Base-by-base conservation (phyloP, 2,888 invertebrate genomes). In the Amphimallon solstitiale region DNA sequence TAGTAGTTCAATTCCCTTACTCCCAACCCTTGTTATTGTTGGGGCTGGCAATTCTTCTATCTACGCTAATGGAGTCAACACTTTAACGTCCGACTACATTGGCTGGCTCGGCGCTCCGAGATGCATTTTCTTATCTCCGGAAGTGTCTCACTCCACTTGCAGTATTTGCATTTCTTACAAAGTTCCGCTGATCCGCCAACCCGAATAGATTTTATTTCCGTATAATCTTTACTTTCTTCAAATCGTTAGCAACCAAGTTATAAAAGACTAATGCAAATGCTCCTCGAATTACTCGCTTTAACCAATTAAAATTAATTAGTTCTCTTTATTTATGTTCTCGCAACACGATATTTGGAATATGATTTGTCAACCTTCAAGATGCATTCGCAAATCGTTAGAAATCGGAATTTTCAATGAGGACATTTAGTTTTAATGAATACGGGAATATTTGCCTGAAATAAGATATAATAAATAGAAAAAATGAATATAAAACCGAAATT, bases 41-140 rank as follows among this genome's bases (percentile, higher is more conserved):
- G 43, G 49, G 66, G 56, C 51, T 60, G 59, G 67, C 69, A 62
- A 67, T 67, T 63, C 66, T 65, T 69, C 67, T 64, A 66, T 67
- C 67, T 52, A 14, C 61, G 45, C 69, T 69, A 69, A 69, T 69
- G 69, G 69, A 67, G 67, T 67, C 69, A 69, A 69, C 69, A 69
- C 67, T 69, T 67, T 69, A 56, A 69, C 66, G 67, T 69, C 67
- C 63, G 60, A 65, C 67, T 61, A 65, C 67, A 67, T 67, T 62
- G 66, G 56, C 56, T 54, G 40, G 54, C 51, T 49, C 52, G 51
- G 37, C 48, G 40, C 14, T n/a, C 43, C 40, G 21, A 54, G 65
- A 67, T 67, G 69, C 69, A 69, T 69, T 67, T 63, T 52, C 67
- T 67, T 65, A 62, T 62, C 62, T 48, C 62, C 38, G 49, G 40